These are phyloP conservation scores for Chaunax sp. DNA, from an alignment of 2,797 vertebrate genomes.

Conservation along the genomic window DNA sequence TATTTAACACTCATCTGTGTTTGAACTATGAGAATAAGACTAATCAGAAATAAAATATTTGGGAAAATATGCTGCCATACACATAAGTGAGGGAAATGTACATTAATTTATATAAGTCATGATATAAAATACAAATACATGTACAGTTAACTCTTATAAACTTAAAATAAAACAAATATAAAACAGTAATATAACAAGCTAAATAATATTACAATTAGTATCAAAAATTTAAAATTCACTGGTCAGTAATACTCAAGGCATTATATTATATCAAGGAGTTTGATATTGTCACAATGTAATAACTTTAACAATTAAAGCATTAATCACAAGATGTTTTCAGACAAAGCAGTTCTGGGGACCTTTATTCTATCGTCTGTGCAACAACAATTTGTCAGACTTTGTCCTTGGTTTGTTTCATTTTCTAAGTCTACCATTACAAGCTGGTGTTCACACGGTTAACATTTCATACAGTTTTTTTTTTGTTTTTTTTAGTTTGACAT, in stretches of 20 bases:
- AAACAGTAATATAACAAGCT: conserved; percentile 3
- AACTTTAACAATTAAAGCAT: conserved; percentile 4
- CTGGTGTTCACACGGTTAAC: too few relatives aligned
- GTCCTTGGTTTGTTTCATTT: too few relatives aligned
- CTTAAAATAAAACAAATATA: neutral
- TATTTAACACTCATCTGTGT: too few relatives aligned
- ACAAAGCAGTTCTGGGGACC: too few relatives aligned
- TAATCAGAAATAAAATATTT: conserved; percentile 9
- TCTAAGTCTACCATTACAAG: too few relatives aligned
- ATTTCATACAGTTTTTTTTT: too few relatives aligned
- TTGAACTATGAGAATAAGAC: neutral
- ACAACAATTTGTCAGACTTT: too few relatives aligned
- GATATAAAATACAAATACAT: conserved; percentile 23
- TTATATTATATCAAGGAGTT: conserved; percentile 2
- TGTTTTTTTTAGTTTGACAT: too few relatives aligned
- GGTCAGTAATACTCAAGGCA: conserved; percentile 20
- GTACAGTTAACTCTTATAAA: too few relatives aligned
- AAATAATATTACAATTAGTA: conserved; percentile 6
- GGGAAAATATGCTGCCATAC: conserved; percentile 2
- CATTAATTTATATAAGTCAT: conserved; percentile 31
- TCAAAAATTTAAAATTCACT: neutral
- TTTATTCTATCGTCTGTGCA: too few relatives aligned
- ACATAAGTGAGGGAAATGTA: neutral
- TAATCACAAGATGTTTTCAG: neutral
- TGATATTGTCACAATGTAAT: conserved; percentile 10